Conservation (phyloP, 2,888 invertebrate genomes). For the Scelioninae gen. 2 region DNA sequence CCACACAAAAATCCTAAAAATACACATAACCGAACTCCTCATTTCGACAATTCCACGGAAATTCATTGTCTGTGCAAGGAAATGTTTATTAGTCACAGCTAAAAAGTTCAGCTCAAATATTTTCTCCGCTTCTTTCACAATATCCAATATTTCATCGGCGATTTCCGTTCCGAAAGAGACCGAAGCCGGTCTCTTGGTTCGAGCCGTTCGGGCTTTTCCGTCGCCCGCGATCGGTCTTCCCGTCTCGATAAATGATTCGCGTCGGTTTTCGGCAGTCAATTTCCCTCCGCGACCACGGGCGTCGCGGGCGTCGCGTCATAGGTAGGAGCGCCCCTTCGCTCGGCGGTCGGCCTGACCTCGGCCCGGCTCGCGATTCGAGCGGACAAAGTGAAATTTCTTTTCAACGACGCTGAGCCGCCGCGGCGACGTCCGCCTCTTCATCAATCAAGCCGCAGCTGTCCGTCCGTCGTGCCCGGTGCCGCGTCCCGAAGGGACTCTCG, state of each 20-base stretch:
- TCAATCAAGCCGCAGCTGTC: slow-evolving; percentile 61
- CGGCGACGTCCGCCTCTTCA: slow-evolving; percentile 60
- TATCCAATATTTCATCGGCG: too few species aligned
- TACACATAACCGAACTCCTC: too few species aligned
- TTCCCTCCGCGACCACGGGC: slow-evolving; percentile 37
- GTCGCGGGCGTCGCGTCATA: slow-evolving; percentile 4
- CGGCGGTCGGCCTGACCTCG: slow-evolving; percentile 46
- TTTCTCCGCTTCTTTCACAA: neutral
- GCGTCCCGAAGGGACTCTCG: slow-evolving; percentile 38
- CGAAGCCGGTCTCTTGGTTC: neutral
- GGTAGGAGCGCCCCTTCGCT: slow-evolving; percentile 29
- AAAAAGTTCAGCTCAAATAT: neutral
- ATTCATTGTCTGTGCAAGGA: too few species aligned
- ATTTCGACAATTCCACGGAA: too few species aligned
- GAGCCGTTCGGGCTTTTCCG: too few species aligned
- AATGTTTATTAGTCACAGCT: too few species aligned
- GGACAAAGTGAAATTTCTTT: slow-evolving; percentile 58
- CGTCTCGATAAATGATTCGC: slow-evolving; percentile 48
- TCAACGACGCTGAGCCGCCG: slow-evolving; percentile 45
- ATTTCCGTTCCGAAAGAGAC: neutral
- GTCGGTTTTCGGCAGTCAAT: slow-evolving; percentile 54
- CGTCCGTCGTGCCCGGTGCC: slow-evolving; percentile 54
- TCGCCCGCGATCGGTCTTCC: slow-evolving; percentile 21
- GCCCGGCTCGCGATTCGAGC: slow-evolving; percentile 47
- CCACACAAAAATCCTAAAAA: too few species aligned